These are phyloP conservation scores for Mimumesa dahlbomi DNA, from an alignment of 2,888 invertebrate species.

Conservation along the genomic window DNA sequence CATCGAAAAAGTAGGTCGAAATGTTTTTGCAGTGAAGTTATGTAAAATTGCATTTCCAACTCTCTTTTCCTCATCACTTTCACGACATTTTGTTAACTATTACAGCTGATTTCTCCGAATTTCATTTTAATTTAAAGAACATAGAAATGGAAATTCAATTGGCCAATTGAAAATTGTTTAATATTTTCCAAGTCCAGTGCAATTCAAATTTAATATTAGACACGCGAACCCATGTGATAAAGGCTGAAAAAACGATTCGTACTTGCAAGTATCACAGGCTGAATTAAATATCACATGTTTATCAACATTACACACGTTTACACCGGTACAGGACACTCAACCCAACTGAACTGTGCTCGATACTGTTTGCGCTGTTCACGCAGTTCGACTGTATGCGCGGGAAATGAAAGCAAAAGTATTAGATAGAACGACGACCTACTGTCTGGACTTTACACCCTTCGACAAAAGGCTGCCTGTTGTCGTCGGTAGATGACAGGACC, in stretches of 20 bases:
- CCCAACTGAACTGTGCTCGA: no score
- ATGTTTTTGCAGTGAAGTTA: constrained; percentile 94
- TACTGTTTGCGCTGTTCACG: constrained; percentile 30
- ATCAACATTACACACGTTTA: constrained; percentile 48
- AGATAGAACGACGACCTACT: constrained; percentile 41
- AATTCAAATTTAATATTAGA: not conserved
- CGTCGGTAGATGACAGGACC: constrained; percentile 35
- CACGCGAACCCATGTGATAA: no score
- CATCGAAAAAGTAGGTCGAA: constrained; percentile 91
- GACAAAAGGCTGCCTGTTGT: no score
- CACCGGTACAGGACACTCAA: constrained; percentile 24
- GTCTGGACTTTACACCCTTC: no score
- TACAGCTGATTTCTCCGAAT: constrained; percentile 92
- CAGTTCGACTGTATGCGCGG: constrained; percentile 6
- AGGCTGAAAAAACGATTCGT: no score
- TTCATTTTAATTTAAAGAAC: constrained; percentile 93
- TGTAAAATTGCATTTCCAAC: constrained; percentile 95
- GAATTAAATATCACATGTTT: constrained; percentile 62
- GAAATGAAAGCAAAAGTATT: constrained; percentile 30
- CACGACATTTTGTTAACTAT: constrained; percentile 89
- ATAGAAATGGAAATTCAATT: constrained; percentile 91
- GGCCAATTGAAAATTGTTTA: constrained; percentile 23
- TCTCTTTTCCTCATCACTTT: constrained; percentile 97
- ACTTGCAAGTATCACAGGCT: constrained; percentile 28
- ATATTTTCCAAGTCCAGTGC: not conserved